phyloP scores from a whole-genome alignment of 2,113 vertebrate species.

The Porphyrio hochstetteri region DNA sequence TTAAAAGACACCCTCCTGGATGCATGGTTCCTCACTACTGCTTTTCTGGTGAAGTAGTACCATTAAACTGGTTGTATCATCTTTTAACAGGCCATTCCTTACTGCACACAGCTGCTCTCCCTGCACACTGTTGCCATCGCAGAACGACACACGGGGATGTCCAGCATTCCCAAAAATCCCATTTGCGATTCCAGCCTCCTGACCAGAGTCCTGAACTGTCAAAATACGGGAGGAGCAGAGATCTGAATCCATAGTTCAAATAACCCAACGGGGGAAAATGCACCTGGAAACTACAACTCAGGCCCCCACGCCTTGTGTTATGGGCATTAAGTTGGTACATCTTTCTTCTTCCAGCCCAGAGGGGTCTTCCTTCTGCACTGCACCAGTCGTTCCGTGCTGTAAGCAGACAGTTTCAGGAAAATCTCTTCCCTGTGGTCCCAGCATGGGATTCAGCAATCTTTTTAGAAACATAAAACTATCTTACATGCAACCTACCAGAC shows the following conservation, averaged over 20 bases:
- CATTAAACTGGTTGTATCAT: background rate
- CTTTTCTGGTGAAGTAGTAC: background rate
- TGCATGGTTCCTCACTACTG: background rate
- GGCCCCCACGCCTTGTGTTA: background rate
- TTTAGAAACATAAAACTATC: background rate
- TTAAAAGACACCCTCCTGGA: background rate
- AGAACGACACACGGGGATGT: background rate
- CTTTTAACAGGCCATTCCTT: background rate
- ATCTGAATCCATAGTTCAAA: background rate
- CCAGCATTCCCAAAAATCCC: background rate
- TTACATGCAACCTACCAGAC: background rate
- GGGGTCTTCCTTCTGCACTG: background rate
- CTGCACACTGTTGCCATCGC: background rate
- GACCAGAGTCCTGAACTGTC: background rate
- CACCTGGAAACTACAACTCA: background rate
- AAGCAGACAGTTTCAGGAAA: background rate
- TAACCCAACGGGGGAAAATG: background rate
- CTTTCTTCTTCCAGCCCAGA: background rate
- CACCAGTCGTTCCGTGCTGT: background rate
- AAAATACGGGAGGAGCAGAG: background rate
- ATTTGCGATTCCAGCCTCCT: background rate
- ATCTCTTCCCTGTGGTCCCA: background rate
- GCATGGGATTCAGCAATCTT: background rate
- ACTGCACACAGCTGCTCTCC: background rate
- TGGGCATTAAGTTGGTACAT: background rate